Conservation (phyloP, 2,888 invertebrate species). For the Tholera decimalis region DNA sequence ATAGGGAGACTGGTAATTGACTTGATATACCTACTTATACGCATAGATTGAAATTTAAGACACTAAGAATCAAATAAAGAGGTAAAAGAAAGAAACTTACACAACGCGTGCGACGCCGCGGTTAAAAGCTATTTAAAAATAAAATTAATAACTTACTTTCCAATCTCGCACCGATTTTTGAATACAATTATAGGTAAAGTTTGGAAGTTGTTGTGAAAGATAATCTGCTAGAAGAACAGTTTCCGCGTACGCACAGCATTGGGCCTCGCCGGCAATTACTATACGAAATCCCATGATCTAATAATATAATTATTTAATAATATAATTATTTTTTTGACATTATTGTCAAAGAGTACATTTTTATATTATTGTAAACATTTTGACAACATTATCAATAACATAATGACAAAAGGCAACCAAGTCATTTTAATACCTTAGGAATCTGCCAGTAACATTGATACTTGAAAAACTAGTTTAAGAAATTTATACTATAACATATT, state of each 20-base stretch:
- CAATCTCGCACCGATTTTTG: slow-evolving; percentile 88
- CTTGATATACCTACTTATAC: too few species aligned
- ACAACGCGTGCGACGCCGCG: too few species aligned
- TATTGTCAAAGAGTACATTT: too few species aligned
- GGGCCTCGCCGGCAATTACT: slow-evolving; percentile 90
- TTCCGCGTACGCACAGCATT: slow-evolving; percentile 89
- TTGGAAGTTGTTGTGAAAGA: slow-evolving; percentile 89
- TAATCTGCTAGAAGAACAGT: slow-evolving; percentile 90
- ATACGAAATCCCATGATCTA: slow-evolving; percentile 86
- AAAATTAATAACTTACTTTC: slow-evolving; percentile 79
- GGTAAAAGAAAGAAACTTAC: too few species aligned
- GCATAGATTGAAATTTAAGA: too few species aligned
- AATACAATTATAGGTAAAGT: slow-evolving; percentile 89
- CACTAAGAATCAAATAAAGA: too few species aligned
- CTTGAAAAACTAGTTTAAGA: background rate
- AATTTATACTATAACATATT: background rate
- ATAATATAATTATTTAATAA: too few species aligned
- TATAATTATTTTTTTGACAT: too few species aligned
- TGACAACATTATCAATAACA: background rate
- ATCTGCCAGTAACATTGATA: slow-evolving; percentile 5
- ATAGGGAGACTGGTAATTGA: too few species aligned
- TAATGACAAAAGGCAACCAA: background rate
- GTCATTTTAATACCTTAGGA: background rate
- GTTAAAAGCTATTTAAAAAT: background rate
- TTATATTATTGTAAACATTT: background rate